Evolutionary conservation across 2,113 vertebrate genomes (phyloP).

Genomic region (Myotis yumanensis): DNA sequence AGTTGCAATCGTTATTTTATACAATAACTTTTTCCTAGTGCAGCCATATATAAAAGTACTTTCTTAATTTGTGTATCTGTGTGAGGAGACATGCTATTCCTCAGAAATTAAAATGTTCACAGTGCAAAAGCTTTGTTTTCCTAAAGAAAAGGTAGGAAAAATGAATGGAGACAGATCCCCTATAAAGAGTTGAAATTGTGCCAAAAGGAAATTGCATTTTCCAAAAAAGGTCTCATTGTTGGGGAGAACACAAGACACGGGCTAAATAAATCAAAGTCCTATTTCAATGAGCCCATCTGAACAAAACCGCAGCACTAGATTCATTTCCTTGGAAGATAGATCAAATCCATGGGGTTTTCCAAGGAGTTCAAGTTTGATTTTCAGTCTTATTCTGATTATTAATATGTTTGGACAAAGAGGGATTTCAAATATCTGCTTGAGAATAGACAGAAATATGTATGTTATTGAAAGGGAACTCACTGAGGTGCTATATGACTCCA

Average conservation of each 20-base stretch:
- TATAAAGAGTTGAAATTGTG: constrained; percentile 52
- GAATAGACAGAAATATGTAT: constrained; percentile 23
- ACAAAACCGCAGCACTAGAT: constrained; percentile 23
- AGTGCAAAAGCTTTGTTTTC: constrained; percentile 41
- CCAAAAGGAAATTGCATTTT: constrained; percentile 70
- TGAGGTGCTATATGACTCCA: background rate
- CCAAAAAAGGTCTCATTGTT: constrained; percentile 33
- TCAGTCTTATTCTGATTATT: constrained; percentile 53
- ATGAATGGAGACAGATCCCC: constrained; percentile 47
- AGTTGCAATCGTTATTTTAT: background rate
- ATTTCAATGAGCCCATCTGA: constrained; percentile 49
- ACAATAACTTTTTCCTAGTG: background rate
- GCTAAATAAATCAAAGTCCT: constrained; percentile 64
- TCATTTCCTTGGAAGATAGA: constrained; percentile 58
- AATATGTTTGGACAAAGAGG: constrained; percentile 38
- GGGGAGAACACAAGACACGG: constrained; percentile 22
- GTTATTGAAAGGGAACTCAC: background rate
- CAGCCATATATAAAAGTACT: background rate
- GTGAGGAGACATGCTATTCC: constrained; percentile 29
- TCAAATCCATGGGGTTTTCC: constrained; percentile 38
- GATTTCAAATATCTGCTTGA: constrained; percentile 41
- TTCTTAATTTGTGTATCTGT: constrained; percentile 18
- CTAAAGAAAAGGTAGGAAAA: constrained; percentile 55
- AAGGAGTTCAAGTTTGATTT: constrained; percentile 52
- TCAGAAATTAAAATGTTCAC: constrained; percentile 53